Conservation (phyloP, 2,797 vertebrate genomes). For the Harpagifer antarcticus region DNA sequence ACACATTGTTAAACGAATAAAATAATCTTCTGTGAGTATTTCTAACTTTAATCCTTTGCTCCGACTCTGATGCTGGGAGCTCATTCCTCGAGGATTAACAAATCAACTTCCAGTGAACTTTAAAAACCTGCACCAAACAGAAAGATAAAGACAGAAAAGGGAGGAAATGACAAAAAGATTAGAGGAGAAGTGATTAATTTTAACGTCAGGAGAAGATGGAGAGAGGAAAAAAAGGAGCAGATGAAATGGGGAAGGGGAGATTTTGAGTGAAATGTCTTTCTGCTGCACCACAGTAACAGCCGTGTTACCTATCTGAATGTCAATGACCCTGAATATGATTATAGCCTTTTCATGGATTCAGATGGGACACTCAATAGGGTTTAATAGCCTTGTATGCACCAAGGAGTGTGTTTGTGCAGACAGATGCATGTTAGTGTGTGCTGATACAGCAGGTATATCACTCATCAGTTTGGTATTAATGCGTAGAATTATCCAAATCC, state of each 20-base stretch:
- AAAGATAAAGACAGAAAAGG: conserved; percentile 19
- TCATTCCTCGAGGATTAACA: conserved; percentile 47
- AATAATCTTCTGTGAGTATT: conserved; percentile 57
- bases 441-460: neutral
- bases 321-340: conserved; percentile 76
- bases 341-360: conserved; percentile 70
- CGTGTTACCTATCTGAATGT: conserved; percentile 64
- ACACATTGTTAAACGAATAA: conserved; percentile 48
- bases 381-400: conserved; percentile 66
- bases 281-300: conserved; percentile 52
- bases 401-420: conserved; percentile 27
- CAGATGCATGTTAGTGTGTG: neutral
- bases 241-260: conserved; percentile 37
- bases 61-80: conserved; percentile 14
- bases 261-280: conserved; percentile 35
- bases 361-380: conserved; percentile 64
- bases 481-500: neutral
- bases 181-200: conserved; percentile 15
- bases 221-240: conserved; percentile 18
- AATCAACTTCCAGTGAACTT: conserved; percentile 58
- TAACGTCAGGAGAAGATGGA: neutral
- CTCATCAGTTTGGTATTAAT: conserved; percentile 17
- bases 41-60: conserved; percentile 46
- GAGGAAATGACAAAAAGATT: conserved; percentile 32
- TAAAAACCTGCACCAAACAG: conserved; percentile 34